These are phyloP conservation scores for Pemphredon lugubris DNA, from an alignment of 2,888 invertebrate genomes.

Conservation along the genomic window DNA sequence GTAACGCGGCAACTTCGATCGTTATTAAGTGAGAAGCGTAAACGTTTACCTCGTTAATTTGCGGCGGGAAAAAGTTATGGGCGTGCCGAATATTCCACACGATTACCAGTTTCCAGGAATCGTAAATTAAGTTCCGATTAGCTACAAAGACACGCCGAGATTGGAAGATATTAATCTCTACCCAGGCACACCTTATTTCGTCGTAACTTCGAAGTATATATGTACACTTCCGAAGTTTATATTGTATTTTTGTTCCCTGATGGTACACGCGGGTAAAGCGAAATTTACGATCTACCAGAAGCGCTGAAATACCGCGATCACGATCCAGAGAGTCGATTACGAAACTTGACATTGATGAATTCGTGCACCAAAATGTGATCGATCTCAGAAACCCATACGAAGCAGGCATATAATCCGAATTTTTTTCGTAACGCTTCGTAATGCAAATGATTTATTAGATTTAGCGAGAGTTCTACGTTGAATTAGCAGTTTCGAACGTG, in stretches of 20 bases:
- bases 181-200: conserved; percentile 6
- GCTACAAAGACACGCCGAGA: background rate
- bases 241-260: background rate
- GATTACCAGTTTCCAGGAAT: background rate
- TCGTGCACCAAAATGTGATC: no score
- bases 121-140: conserved; percentile 30
- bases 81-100: conserved; percentile 4
- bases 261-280: background rate
- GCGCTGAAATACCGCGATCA: background rate
- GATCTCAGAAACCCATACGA: no score
- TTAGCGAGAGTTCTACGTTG: no score
- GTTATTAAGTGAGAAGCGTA: no score
- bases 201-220: background rate
- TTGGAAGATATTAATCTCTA: conserved; percentile 27
- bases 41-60: background rate
- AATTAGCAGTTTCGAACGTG: no score
- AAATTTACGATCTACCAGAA: background rate
- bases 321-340: background rate
- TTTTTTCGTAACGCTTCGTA: no score
- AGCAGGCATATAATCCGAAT: no score
- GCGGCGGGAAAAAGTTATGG: background rate
- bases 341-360: background rate
- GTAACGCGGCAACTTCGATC: no score
- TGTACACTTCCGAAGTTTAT: background rate
- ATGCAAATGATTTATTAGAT: no score